Evolutionary conservation across 2,113 vertebrate genomes (phyloP), one percentile per base, ranked within the genome.

Genomic region (Xiphias gladius): DNA sequence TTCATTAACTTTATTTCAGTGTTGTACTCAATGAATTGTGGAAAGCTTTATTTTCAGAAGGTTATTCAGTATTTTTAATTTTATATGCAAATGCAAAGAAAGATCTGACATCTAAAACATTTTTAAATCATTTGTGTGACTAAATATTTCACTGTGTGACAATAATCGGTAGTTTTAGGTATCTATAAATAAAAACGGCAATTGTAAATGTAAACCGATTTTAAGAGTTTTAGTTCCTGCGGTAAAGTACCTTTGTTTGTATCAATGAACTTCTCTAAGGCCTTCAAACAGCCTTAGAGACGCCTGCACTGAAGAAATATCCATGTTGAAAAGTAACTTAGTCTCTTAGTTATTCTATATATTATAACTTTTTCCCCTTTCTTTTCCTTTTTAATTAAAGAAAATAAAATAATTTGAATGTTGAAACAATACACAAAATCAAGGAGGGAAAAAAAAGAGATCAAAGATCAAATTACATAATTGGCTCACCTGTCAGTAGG

Each of bases 281-380:
- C 76, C 82, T 87, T 32, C 43, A 74, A 28, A 46, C 62, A 28
- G 17, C 41, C 66, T 22, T 37, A 2, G 14, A 11, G 46, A 55
- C 54, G 55, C 35, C 16, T 19, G 24, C 28, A 30, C 3, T 22
- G 52, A 65, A 24, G 22, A 79, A n/a, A 75, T 39, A 4, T 64
- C 1, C 12, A 30, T 22, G n/a, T 7, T 69, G 32, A 72, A 17
- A 59, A 52, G 22, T 37, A 62, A 41, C 24, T 14, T 22, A 14
- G 2, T 28, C 20, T 54, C 2, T 28, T 50, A 43, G 37, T 50
- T 37, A 37, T 65, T 58, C 5, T 32, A 9, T 30, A 32, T 17
- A 58, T 46, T 16, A 20, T 32, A 12, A 0, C 7, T n/a, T n/a
- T n/a, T n/a, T n/a, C 35, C 35, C 2, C 24, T 24, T 46, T 67